Percentiles rank a stretch among this genome's conserved stretches.
These are phyloP conservation scores for Mystacornis crossleyi DNA, from an alignment of 2,113 vertebrate species.

Conservation along the genomic window DNA sequence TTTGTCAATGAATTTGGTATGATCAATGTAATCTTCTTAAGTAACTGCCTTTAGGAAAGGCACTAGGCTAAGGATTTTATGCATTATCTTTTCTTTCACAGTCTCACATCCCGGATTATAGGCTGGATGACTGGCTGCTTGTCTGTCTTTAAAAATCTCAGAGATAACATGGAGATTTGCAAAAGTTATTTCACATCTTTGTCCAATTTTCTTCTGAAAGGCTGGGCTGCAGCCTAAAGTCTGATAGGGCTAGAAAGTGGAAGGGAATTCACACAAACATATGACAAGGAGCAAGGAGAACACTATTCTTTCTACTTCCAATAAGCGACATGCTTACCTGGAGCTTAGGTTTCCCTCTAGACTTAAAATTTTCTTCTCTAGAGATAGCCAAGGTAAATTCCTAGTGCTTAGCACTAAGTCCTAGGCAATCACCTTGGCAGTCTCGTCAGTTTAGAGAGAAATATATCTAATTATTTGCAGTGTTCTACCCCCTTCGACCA, in stretches of 20 bases:
- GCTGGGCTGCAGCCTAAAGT: not conserved
- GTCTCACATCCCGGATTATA: not conserved
- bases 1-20: not conserved
- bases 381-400: not conserved
- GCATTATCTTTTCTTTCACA: not conserved
- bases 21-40: not conserved
- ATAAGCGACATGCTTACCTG: fast-evolving
- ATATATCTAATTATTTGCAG: not conserved
- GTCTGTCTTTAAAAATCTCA: not conserved
- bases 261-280: not conserved
- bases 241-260: not conserved
- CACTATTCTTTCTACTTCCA: not conserved
- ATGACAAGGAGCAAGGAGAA: not conserved
- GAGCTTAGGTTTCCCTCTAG: not conserved
- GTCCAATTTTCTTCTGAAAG: not conserved
- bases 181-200: not conserved
- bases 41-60: not conserved
- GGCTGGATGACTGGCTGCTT: not conserved
- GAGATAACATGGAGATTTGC: not conserved
- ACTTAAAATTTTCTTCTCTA: not conserved
- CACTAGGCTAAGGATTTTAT: not conserved
- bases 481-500: not conserved
- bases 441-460: not conserved
- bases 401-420: not conserved
- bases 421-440: not conserved